Evolutionary conservation across 2,113 vertebrate species (phyloP), one percentile per base, ranked within the genome.

Genomic region (Hirundichthys speculiger): DNA sequence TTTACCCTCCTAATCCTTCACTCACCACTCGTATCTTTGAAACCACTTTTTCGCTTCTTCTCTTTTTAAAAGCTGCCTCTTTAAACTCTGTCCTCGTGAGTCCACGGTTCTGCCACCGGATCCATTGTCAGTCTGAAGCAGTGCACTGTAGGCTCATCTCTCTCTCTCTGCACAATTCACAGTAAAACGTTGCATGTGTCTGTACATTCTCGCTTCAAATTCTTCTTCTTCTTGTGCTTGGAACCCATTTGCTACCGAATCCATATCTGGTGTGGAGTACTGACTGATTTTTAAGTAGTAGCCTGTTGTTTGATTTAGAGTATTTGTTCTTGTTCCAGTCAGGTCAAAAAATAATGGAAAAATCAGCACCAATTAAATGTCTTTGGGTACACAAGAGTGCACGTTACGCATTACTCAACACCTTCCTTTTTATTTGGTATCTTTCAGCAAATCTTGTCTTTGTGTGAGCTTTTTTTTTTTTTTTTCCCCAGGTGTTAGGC

Each of bases 1-100:
- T 62, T 84, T 82, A 77, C 80, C 81, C 88, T 58, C 54, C 69
- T 90, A 87, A 89, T 84, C 86, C 82, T 55, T 80, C 61, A 4
- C 76, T 79, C 69, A 54, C 77, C 21, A 14, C 55, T 34, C 18
- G 53, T 45, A 69, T 85, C 82, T 79, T 1, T 70, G 49, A 65
- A 68, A 83, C 75, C 50, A 38, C 18, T 64, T 45, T 43, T 60
- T 70, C 42, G 27, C 21, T 21, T 46, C n/a, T 4, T 13, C 14
- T 43, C 9, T 10, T 13, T 13, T 25, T 10, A 40, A 78, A 63
- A 77, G 53, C 82, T 68, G 54, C 53, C 52, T 78, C 69, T 84
- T 66, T 79, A 50, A 50, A 64, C 55, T 53, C 70, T 72, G 45
- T 81, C 74, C 76, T 70, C 14, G 7, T 55, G 54, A 84, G 65